Evolutionary conservation across 2,888 invertebrate genomes (phyloP), one percentile per base, ranked within the genome.

Genomic region (Sepioteuthis lessoniana): DNA sequence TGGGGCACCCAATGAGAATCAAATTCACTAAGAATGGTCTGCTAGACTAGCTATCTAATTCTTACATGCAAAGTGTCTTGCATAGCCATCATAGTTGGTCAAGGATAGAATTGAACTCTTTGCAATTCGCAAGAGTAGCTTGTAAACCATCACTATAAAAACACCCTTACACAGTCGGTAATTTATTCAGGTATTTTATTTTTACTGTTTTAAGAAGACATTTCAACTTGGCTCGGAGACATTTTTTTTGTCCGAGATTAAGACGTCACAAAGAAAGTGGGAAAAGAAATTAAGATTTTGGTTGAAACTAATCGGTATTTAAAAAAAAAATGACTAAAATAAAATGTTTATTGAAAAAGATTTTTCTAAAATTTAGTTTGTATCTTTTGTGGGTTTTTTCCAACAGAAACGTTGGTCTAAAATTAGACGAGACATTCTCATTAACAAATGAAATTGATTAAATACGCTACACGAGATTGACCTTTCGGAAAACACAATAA

Each of bases 361-460:
- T 76, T 76, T 76, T 76, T 35, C 0, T 76, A 42, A 42, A 42
- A 5, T 42, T 35, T n/a, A 13, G 0, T n/a, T 35, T 76, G 55
- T 76, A 76, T 13, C 16, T 76, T 76, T n/a, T 16, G n/a, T n/a
- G n/a, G 4, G 28, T 76, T 76, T n/a, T 76, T 76, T 5, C 16
- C 8, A 2, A n/a, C 31, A 76, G 31, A 76, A 76, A 76, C n/a
- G n/a, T 76, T 76, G 35, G 76, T 76, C 76, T 76, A 76, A 76
- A 76, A 76, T 76, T 76, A 76, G 76, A 76, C n/a, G 76, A 76
- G n/a, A 76, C 76, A 76, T 76, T 76, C n/a, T 76, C 76, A 76
- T 76, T 76, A 76, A 35, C n/a, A 76, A 76, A 76, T 76, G 76
- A 76, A 76, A 76, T 76, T 76, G 76, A 76, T 76, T 76, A 76